Conservation (phyloP, 2,888 invertebrate genomes). For the Apodemia mormo region DNA sequence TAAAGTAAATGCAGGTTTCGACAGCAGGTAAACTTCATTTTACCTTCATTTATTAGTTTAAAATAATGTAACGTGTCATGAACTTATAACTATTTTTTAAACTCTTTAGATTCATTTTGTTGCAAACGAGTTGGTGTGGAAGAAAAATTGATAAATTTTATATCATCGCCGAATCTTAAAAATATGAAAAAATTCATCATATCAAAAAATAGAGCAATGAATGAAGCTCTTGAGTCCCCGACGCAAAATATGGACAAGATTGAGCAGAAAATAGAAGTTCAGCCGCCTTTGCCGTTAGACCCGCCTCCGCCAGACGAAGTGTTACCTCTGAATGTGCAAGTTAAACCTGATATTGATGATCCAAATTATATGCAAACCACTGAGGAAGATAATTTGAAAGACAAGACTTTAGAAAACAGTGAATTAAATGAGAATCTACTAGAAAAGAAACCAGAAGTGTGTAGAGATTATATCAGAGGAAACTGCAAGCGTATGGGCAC, state of each 20-base stretch:
- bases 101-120: conserved; percentile 35
- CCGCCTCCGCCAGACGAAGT: conserved; percentile 38
- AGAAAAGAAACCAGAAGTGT: conserved; percentile 43
- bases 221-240: conserved; percentile 21
- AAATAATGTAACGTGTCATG: neutral
- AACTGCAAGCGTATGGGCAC: conserved; percentile 48
- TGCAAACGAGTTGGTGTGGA: conserved; percentile 44
- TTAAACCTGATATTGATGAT: conserved; percentile 38
- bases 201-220: conserved; percentile 17
- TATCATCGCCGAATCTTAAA: conserved; percentile 59
- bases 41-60: conserved; percentile 9
- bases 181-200: conserved; percentile 61
- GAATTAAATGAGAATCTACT: conserved; percentile 20
- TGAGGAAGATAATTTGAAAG: conserved; percentile 5
- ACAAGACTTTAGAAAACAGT: neutral
- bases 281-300: conserved; percentile 41
- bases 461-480: conserved; percentile 56
- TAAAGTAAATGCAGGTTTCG: conserved; percentile 43
- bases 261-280: conserved; percentile 29
- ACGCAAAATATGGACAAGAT: conserved; percentile 21
- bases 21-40: conserved; percentile 36
- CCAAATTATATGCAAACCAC: conserved; percentile 28
- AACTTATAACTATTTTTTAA: neutral
- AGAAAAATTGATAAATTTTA: conserved; percentile 53
- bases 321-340: conserved; percentile 26